Conservation (phyloP, 2,113 vertebrate species). For the Anthoscopus minutus region DNA sequence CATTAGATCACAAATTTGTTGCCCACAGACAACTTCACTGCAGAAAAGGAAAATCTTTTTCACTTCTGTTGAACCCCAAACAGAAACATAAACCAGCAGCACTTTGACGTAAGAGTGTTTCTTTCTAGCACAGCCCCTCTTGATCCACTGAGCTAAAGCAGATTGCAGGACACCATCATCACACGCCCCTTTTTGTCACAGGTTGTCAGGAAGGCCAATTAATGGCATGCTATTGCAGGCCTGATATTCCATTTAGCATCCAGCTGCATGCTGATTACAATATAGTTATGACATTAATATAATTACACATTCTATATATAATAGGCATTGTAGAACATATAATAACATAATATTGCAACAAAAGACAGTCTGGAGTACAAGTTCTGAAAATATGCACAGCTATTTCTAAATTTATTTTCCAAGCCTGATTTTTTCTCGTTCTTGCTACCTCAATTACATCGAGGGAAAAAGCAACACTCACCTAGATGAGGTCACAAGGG, state of each 20-base stretch:
- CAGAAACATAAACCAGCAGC: neutral
- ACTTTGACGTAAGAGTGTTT: neutral
- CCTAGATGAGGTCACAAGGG: constrained; percentile 24
- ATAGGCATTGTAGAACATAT: neutral
- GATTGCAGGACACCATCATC: neutral
- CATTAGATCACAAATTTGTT: neutral
- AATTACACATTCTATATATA: neutral
- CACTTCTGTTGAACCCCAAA: neutral
- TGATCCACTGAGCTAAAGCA: neutral
- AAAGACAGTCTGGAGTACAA: neutral
- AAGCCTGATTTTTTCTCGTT: neutral
- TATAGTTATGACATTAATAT: constrained; percentile 17
- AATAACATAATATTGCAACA: neutral
- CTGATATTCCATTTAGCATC: neutral
- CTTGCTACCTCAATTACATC: neutral
- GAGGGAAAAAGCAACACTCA: constrained; percentile 50
- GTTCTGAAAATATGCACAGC: neutral
- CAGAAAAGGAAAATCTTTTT: neutral
- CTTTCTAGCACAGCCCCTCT: neutral
- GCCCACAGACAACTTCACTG: neutral
- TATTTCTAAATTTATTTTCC: neutral
- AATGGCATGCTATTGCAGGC: neutral
- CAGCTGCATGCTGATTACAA: neutral
- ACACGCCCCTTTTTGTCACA: neutral
- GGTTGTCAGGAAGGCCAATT: neutral